These are phyloP conservation scores for Desmophyllum pertusum DNA, from an alignment of 92 coral and sea anemone genomes.

Conservation along the genomic window DNA sequence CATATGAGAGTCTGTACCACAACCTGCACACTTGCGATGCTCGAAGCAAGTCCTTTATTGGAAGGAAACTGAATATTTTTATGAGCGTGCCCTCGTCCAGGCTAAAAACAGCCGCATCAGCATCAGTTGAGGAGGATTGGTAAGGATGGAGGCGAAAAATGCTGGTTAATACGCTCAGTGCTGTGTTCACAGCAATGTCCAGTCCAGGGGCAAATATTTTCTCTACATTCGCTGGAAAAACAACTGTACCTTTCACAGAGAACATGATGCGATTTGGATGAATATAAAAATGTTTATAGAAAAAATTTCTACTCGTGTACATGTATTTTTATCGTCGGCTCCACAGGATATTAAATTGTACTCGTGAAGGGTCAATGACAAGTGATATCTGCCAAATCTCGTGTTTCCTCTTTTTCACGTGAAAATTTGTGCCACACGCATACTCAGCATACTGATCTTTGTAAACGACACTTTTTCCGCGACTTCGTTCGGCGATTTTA, in stretches of 20 bases:
- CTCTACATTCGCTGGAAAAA: not conserved
- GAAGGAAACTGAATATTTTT: slow-evolving; percentile 57
- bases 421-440: not conserved
- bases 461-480: not conserved
- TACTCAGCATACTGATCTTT: not conserved
- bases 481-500: not conserved
- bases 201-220: not conserved
- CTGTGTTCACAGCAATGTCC: not conserved
- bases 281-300: not conserved
- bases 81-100: slow-evolving; percentile 62
- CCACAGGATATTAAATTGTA: not conserved
- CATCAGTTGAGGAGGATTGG: not conserved
- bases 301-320: not conserved
- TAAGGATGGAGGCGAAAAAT: not conserved
- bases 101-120: not conserved
- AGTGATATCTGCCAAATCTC: slow-evolving; percentile 5
- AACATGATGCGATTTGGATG: slow-evolving; percentile 14
- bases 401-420: slow-evolving; percentile 26
- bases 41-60: slow-evolving; percentile 54
- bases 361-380: slow-evolving; percentile 22
- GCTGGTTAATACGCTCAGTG: not conserved
- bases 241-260: not conserved
- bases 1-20: slow-evolving; percentile 66
- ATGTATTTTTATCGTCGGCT: slow-evolving; percentile 10
- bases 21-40: slow-evolving; percentile 66